Percentiles rank a stretch among this genome's conserved stretches.
phyloP scores from a whole-genome alignment of 2,113 vertebrate species.

The Corvus hawaiiensis region DNA sequence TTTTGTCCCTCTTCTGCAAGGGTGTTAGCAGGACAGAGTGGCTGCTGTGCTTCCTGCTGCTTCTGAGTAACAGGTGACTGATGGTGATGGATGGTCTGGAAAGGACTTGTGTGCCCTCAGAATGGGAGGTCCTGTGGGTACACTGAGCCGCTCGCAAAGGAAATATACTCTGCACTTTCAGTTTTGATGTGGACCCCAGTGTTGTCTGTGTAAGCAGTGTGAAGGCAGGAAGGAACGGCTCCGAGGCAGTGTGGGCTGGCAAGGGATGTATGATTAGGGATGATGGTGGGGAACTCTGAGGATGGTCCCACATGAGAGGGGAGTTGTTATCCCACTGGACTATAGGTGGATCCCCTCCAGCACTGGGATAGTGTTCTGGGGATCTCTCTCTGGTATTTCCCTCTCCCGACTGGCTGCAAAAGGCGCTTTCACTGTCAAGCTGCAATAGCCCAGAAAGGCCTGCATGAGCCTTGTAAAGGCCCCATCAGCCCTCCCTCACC shows the following conservation, averaged over 20 bases:
- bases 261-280: not conserved
- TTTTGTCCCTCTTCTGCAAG: not conserved
- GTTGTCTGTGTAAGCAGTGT: not conserved
- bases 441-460: not conserved
- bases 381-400: not conserved
- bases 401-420: not conserved
- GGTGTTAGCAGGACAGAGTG: not conserved
- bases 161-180: not conserved
- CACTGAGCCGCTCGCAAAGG: not conserved
- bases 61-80: not conserved
- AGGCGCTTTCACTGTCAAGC: not conserved
- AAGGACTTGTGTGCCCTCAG: not conserved
- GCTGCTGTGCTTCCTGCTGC: not conserved
- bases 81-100: not conserved
- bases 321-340: accelerated
- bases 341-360: not conserved
- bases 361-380: not conserved
- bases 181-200: accelerated
- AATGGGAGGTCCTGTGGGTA: not conserved
- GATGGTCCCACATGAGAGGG: accelerated
- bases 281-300: not conserved
- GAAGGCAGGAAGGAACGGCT: not conserved
- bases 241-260: accelerated
- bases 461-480: not conserved
- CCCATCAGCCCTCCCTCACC: not conserved